A percentile compares a stretch with the other conserved stretches of the same genome.
Evolutionary conservation across 2,888 invertebrate genomes (phyloP).

Genomic region (Apocheima hispidaria): DNA sequence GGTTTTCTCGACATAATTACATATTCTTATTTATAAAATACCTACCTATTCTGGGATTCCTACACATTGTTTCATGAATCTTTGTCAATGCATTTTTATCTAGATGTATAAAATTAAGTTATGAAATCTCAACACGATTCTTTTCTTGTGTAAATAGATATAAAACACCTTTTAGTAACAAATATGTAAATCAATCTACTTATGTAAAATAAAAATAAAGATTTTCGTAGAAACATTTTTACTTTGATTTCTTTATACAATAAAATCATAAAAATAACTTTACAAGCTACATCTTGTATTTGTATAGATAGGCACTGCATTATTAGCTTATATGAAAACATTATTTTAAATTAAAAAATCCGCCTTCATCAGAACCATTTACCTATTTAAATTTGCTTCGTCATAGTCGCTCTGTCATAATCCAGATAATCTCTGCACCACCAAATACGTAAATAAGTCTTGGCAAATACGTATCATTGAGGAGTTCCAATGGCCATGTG

Average conservation of each 20-base stretch:
- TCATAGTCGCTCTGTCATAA: no score
- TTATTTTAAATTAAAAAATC: no score
- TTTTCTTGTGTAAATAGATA: constrained; percentile 76
- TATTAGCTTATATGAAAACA: constrained; percentile 12
- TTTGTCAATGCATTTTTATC: constrained; percentile 13
- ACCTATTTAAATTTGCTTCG: no score
- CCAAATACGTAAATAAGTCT: no score
- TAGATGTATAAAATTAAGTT: constrained; percentile 47
- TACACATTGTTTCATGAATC: background rate
- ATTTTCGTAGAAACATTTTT: constrained; percentile 77
- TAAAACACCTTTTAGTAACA: constrained; percentile 61
- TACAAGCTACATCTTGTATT: constrained; percentile 31
- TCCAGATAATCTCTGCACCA: no score
- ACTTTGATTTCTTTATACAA: constrained; percentile 51
- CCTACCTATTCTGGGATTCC: background rate
- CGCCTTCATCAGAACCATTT: no score
- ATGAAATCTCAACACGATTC: constrained; percentile 64
- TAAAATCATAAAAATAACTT: constrained; percentile 29
- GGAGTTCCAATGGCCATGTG: no score
- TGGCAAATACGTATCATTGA: no score
- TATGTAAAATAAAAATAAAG: constrained; percentile 82
- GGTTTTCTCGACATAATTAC: no score
- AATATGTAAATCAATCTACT: constrained; percentile 70
- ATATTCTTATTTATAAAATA: no score
- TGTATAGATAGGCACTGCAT: constrained; percentile 33